phyloP scores from a whole-genome alignment of 1,140 invertebrate species.

The Mycetomoellerius zeteki region DNA sequence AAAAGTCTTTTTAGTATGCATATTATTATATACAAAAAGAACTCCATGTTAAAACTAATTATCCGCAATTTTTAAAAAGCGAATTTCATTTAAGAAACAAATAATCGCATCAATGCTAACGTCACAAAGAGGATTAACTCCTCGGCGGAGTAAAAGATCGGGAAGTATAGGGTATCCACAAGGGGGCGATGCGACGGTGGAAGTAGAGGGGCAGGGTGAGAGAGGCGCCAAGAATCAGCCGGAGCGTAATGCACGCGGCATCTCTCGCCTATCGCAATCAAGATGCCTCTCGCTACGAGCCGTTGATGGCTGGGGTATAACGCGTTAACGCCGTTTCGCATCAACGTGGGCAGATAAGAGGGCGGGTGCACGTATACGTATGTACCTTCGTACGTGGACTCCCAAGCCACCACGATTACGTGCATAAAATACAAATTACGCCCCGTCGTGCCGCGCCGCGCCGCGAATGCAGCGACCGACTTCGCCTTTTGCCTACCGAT shows the following conservation, averaged over 20 bases:
- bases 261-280: conserved; percentile 43
- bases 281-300: conserved; percentile 53
- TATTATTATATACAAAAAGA: background rate
- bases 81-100: background rate
- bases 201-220: background rate
- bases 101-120: background rate
- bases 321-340: conserved; percentile 31
- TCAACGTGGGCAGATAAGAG: conserved; percentile 43
- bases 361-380: background rate
- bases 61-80: background rate
- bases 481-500: conserved; percentile 48
- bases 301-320: conserved; percentile 14
- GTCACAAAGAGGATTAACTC: background rate
- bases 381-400: background rate
- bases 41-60: background rate
- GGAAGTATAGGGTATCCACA: background rate
- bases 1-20: background rate
- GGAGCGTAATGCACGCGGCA: conserved; percentile 46
- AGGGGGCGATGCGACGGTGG: background rate
- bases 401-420: conserved; percentile 46
- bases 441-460: conserved; percentile 18
- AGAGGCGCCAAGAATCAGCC: conserved; percentile 42
- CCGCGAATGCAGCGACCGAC: conserved; percentile 45
- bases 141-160: background rate
- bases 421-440: conserved; percentile 60